phyloP scores from a whole-genome alignment of 2,888 invertebrate genomes.

The Apoda limacodes region DNA sequence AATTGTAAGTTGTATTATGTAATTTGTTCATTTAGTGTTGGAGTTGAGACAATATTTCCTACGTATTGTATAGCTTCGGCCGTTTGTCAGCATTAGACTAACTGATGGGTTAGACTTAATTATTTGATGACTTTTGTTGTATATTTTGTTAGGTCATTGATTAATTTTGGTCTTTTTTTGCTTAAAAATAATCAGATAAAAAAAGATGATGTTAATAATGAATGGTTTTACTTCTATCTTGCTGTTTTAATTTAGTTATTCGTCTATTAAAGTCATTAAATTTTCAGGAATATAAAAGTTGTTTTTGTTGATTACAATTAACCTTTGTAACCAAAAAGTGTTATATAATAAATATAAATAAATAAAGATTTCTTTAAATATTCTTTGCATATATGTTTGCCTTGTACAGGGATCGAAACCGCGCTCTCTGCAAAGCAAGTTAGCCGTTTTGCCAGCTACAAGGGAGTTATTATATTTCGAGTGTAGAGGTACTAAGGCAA shows the following conservation, averaged over 20 bases:
- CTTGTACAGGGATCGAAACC: too few species aligned
- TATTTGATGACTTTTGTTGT: conserved; percentile 71
- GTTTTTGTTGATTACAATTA: conserved; percentile 25
- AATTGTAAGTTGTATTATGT: conserved; percentile 67
- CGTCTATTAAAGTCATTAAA: conserved; percentile 71
- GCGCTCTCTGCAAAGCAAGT: too few species aligned
- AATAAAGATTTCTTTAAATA: too few species aligned
- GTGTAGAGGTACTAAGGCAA: too few species aligned
- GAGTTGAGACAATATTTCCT: conserved; percentile 43
- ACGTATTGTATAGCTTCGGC: conserved; percentile 48
- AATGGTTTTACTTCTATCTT: conserved; percentile 65
- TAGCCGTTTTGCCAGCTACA: too few species aligned
- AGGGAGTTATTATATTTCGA: too few species aligned
- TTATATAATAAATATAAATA: too few species aligned
- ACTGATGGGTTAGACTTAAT: conserved; percentile 61
- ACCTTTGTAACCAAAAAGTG: too few species aligned
- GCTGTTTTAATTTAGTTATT: conserved; percentile 71
- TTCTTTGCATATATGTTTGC: too few species aligned
- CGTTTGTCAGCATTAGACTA: conserved; percentile 49
- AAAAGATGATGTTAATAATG: conserved; percentile 61
- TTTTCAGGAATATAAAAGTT: conserved; percentile 58
- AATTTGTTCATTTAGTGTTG: conserved; percentile 60
- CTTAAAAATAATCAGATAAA: conserved; percentile 58
- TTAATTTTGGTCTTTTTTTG: conserved; percentile 66
- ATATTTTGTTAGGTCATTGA: conserved; percentile 71